Evolutionary conservation across 2,888 invertebrate species (phyloP).

Genomic region (Drosophila picticornis): DNA sequence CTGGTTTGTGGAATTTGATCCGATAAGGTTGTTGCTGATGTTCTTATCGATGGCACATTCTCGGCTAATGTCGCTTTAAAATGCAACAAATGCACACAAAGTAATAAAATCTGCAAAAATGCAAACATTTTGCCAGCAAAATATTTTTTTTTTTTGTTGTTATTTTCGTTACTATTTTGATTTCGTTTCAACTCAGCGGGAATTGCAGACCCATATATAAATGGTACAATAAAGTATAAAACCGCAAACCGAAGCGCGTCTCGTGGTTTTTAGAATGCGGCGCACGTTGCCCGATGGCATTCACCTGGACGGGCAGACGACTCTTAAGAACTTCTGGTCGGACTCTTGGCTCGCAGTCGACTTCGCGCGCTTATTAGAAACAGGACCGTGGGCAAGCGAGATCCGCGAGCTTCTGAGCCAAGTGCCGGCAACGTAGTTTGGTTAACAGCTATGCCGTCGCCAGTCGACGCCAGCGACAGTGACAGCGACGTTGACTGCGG

Average conservation of each 20-base stretch:
- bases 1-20: slow-evolving; percentile 40
- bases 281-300: slow-evolving; percentile 76
- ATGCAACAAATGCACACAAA: slow-evolving; percentile 77
- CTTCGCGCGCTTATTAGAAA: slow-evolving; percentile 59
- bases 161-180: slow-evolving; percentile 55
- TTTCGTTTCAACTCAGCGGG: slow-evolving; percentile 58
- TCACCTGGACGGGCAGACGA: slow-evolving; percentile 69
- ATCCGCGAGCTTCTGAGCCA: slow-evolving; percentile 77
- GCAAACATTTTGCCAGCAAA: slow-evolving; percentile 68
- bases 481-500: slow-evolving; percentile 43
- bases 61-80: slow-evolving; percentile 65
- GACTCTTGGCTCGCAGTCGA: slow-evolving; percentile 31
- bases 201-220: slow-evolving; percentile 72
- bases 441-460: slow-evolving; percentile 73
- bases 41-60: slow-evolving; percentile 51
- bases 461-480: slow-evolving; percentile 23
- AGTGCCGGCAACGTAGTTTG: slow-evolving; percentile 64
- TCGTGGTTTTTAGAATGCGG: slow-evolving; percentile 56
- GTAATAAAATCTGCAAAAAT: slow-evolving; percentile 70
- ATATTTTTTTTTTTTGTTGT: slow-evolving; percentile 29
- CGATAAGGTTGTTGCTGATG: slow-evolving; percentile 35
- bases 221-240: slow-evolving; percentile 47
- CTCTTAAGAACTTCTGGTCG: slow-evolving; percentile 43
- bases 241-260: slow-evolving; percentile 61
- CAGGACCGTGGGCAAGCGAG: slow-evolving; percentile 72